These are phyloP conservation scores for Ceraclea dissimilis DNA, from an alignment of 2,888 invertebrate species.

Conservation along the genomic window DNA sequence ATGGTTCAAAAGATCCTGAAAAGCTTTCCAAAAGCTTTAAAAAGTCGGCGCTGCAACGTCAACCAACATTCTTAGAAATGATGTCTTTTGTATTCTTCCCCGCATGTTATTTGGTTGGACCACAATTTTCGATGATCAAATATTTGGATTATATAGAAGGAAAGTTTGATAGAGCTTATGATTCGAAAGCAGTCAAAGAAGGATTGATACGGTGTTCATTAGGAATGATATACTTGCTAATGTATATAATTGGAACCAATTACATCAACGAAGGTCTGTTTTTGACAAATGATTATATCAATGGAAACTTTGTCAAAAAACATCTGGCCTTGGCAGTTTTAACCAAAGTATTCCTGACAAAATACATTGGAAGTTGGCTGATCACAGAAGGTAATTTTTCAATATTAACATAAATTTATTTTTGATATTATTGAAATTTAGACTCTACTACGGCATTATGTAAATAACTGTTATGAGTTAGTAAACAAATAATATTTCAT, in stretches of 20 bases:
- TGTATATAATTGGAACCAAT: slow-evolving; percentile 66
- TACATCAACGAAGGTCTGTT: slow-evolving; percentile 69
- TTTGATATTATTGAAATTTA: too few species aligned
- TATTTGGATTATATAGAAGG: slow-evolving; percentile 74
- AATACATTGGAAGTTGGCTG: slow-evolving; percentile 92
- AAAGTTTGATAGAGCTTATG: slow-evolving; percentile 40
- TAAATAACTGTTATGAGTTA: too few species aligned
- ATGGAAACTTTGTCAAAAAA: slow-evolving; percentile 49
- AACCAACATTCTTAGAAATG: slow-evolving; percentile 71
- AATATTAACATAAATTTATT: too few species aligned
- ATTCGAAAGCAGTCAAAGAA: slow-evolving; percentile 37
- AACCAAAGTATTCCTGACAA: slow-evolving; percentile 80
- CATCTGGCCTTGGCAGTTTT: slow-evolving; percentile 68
- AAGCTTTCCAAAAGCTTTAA: slow-evolving; percentile 64
- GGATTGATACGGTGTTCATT: slow-evolving; percentile 55
- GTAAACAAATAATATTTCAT: too few species aligned
- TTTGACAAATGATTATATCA: slow-evolving; percentile 52
- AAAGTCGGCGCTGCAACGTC: slow-evolving; percentile 54
- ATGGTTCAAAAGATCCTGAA: slow-evolving; percentile 60
- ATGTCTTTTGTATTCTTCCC: slow-evolving; percentile 82
- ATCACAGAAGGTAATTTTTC: slow-evolving; percentile 63
- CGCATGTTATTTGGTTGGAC: slow-evolving; percentile 86
- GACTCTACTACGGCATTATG: too few species aligned
- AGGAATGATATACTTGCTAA: slow-evolving; percentile 64
- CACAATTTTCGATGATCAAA: slow-evolving; percentile 81